Evolutionary conservation across 2,888 invertebrate species (phyloP).

Genomic region (Chesias legatella): DNA sequence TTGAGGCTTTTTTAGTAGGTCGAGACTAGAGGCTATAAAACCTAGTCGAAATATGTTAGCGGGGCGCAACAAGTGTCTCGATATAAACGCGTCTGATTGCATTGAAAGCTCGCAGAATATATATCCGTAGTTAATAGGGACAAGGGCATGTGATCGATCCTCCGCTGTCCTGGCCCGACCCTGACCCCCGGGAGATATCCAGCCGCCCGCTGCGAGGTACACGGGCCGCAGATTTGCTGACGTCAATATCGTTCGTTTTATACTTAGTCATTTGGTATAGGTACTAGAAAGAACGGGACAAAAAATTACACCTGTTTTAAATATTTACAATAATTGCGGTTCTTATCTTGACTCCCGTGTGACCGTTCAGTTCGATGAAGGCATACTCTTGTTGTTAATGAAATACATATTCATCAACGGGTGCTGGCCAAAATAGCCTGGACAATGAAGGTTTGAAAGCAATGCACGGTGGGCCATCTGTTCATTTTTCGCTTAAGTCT

Average conservation of each 20-base stretch:
- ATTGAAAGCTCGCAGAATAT: slow-evolving; percentile 26
- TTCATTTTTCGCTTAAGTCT: too few relatives aligned
- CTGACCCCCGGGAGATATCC: slow-evolving; percentile 48
- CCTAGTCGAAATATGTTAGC: slow-evolving; percentile 12
- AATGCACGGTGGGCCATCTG: too few relatives aligned
- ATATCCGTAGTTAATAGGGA: slow-evolving; percentile 31
- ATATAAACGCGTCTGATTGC: slow-evolving; percentile 20
- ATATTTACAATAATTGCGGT: too few relatives aligned
- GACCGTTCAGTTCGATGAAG: too few relatives aligned
- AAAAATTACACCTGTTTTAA: too few relatives aligned
- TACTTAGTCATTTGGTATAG: slow-evolving; percentile 13
- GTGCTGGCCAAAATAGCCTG: too few relatives aligned
- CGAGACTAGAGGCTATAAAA: slow-evolving; percentile 12
- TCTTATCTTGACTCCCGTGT: too few relatives aligned
- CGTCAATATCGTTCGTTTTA: slow-evolving; percentile 26
- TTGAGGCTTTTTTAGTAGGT: too few relatives aligned
- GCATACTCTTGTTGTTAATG: too few relatives aligned
- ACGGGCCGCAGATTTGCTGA: slow-evolving; percentile 28
- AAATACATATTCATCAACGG: too few relatives aligned
- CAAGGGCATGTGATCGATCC: slow-evolving; percentile 60
- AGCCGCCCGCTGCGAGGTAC: slow-evolving; percentile 30
- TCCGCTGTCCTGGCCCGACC: slow-evolving; percentile 51
- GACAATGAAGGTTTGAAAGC: too few relatives aligned
- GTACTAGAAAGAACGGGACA: too few relatives aligned
- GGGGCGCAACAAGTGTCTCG: slow-evolving; percentile 37